Evolutionary conservation across 1,140 invertebrate genomes (phyloP), one percentile per base, ranked within the genome.

Genomic region (Pogonognathellus flavescens): DNA sequence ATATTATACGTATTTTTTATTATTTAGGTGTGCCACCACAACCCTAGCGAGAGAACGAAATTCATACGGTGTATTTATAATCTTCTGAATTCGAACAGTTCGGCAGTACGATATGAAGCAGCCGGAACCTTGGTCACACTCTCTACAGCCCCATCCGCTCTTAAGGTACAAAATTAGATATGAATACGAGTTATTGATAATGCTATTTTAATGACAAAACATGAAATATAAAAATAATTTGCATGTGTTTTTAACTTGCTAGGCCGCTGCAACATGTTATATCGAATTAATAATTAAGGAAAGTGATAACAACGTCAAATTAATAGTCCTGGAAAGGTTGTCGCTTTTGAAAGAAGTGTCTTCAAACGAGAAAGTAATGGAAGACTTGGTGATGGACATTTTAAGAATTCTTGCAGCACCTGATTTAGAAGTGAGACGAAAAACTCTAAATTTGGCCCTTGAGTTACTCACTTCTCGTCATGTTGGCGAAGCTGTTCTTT

Each of bases 101-200:
- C 98, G 72, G 97, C 98, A 52, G 99, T 99, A 49, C 93, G 98
- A 50, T 99, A 99, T 90, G 98, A 99, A 93, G 97, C 99, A 25
- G 98, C 98, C 82, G 98, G 98, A 50, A 99, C 98, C n/a, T 92
- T 99, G n/a, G 96, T 99, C n/a, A 99, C 98, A 0, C 92, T 99
- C 13, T 99, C 97, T 1, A 96, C 93, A 90, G 98, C 97, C 1
- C 98, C 98, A 5, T 97, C 98, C 22, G 98, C 98, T 10, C 96
- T 99, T 86, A 98, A 98, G 93, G 95, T 95, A 89, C n/a, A 83
- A 53, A 14, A 41, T 22, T 41, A 41, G 6, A 41, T 41, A n/a
- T 41, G 31, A 41, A 41, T 41, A 41, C 31, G 31, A 49, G 16
- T 18, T 4, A 7, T 13, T 31, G n/a, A 1, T 18, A 14, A 25